Evolutionary conservation across 2,888 invertebrate genomes (phyloP), one percentile per base, ranked within the genome.

Genomic region (Branchellion lobata): DNA sequence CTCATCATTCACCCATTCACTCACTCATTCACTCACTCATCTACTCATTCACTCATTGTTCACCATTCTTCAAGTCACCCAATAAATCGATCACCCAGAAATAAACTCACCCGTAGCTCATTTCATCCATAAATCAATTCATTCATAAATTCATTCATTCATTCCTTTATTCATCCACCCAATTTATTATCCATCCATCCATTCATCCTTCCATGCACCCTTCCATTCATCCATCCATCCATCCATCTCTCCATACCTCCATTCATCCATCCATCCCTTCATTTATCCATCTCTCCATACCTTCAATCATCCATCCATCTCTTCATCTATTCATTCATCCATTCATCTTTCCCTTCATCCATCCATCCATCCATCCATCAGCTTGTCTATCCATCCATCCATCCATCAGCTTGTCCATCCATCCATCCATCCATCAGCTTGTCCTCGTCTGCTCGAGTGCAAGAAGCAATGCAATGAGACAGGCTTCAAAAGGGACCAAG

Each of bases 211-310:
- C 21, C 65, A 65, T 65, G 3, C n/a, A 11, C 21, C 29, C 65
- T 11, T 65, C 21, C 8, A 65, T 21, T 65, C 65, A 65, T 21
- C 29, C 8, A 11, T 65, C 21, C 40, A 40, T 40, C 5, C 14
- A 40, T 40, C 14, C 40, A 40, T 40, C 40, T 40, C 40, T 40
- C 40, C n/a, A 5, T 65, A 8, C 65, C n/a, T 21, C 21, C n/a
- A 65, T 65, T 65, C 5, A 65, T 65, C 21, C 65, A 65, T 65
- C 21, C 65, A 65, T 65, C 29, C 65, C 3, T 65, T 65, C 65
- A 65, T 65, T 65, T 21, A 65, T 65, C 29, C 65, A 65, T 65
- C 29, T 21, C 3, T 65, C 5, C 5, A 65, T 65, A 3, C 65
- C 3, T 65, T 21, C 65, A 29, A 11, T 11, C 21, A 5, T 65